A percentile compares a stretch with the other conserved stretches of the same genome.
Evolutionary conservation across 2,888 invertebrate species (phyloP).

Genomic region (Xylocampa areola): DNA sequence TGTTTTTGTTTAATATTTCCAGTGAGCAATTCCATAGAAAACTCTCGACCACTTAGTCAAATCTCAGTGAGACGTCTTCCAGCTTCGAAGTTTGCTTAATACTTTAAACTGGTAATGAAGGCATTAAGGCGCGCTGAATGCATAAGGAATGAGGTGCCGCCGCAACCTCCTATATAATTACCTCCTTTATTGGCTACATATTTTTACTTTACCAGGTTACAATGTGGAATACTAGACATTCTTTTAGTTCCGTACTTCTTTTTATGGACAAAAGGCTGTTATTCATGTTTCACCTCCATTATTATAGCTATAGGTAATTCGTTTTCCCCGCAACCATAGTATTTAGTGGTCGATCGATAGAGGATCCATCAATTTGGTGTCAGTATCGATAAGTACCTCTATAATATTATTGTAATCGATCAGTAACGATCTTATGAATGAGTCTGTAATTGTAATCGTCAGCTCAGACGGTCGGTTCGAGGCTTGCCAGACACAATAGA

Average conservation of each 20-base stretch:
- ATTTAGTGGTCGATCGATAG: slow-evolving; percentile 6
- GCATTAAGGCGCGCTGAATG: slow-evolving; percentile 87
- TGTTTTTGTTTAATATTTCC: slow-evolving; percentile 66
- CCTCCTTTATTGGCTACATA: slow-evolving; percentile 69
- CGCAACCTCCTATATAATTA: slow-evolving; percentile 81
- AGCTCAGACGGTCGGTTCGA: slow-evolving; percentile 47
- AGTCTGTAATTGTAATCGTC: slow-evolving; percentile 55
- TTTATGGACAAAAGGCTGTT: slow-evolving; percentile 17
- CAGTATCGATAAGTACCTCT: slow-evolving; percentile 22
- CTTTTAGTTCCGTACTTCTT: slow-evolving; percentile 23
- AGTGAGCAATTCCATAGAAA: slow-evolving; percentile 63
- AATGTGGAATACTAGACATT: slow-evolving; percentile 46
- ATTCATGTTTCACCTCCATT: slow-evolving; percentile 4
- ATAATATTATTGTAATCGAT: slow-evolving; percentile 40
- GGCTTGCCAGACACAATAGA: slow-evolving; percentile 56
- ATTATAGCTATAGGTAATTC: neutral
- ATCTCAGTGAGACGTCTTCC: slow-evolving; percentile 78
- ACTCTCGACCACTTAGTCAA: slow-evolving; percentile 76
- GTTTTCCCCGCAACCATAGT: neutral
- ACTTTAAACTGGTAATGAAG: slow-evolving; percentile 89
- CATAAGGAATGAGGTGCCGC: slow-evolving; percentile 83
- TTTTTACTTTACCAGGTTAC: slow-evolving; percentile 55
- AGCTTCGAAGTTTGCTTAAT: slow-evolving; percentile 85
- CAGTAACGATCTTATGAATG: slow-evolving; percentile 47
- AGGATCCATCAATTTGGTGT: slow-evolving; percentile 23